These are phyloP conservation scores for Drosophila bunnanda DNA, from an alignment of 2,888 invertebrate species.

Conservation along the genomic window DNA sequence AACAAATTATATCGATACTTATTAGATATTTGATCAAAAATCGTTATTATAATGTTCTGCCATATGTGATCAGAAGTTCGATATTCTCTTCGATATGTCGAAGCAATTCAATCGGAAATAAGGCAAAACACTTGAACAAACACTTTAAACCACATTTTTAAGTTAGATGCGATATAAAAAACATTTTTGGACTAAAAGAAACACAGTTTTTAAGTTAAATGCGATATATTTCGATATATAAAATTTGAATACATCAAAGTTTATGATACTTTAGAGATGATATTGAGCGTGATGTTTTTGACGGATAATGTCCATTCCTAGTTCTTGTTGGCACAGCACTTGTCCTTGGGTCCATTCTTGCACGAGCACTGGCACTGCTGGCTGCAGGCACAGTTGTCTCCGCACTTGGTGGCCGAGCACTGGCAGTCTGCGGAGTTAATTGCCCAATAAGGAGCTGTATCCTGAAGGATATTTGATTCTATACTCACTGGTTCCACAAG, in stretches of 20 bases:
- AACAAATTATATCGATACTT: neutral
- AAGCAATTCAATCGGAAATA: neutral
- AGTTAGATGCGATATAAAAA: neutral
- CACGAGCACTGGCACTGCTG: conserved; percentile 73
- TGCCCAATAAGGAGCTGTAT: neutral
- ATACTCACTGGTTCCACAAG: conserved; percentile 70
- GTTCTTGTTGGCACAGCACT: conserved; percentile 70
- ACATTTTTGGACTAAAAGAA: no score
- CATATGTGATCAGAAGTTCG: neutral
- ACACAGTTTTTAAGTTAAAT: neutral
- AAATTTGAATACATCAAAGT: neutral
- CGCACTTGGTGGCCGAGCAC: conserved; percentile 71
- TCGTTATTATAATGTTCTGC: no score
- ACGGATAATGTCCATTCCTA: neutral
- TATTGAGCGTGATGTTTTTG: neutral
- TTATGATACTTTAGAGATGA: neutral
- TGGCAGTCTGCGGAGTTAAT: conserved; percentile 63
- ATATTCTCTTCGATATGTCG: neutral
- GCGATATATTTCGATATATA: neutral
- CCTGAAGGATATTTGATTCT: neutral
- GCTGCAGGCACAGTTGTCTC: conserved; percentile 74
- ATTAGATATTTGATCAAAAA: neutral
- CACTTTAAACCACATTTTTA: no score
- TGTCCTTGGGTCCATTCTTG: conserved; percentile 73
- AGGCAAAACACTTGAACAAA: no score